Percentiles rank a stretch among this genome's conserved stretches.
Evolutionary conservation across 2,888 invertebrate genomes (phyloP).

Genomic region (Pristionchus exspectatus): DNA sequence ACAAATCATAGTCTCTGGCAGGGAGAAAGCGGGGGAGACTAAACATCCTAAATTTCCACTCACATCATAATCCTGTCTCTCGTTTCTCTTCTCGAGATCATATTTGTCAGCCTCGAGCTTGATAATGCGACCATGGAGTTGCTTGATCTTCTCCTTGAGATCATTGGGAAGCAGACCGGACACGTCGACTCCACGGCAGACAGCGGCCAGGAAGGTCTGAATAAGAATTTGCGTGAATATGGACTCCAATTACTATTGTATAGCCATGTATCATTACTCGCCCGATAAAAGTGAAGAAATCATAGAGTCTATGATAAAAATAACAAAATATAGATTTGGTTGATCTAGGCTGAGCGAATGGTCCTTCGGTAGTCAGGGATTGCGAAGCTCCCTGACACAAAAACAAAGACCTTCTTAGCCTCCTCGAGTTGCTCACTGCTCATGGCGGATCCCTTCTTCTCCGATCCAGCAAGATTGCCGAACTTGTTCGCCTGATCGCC

Average conservation of each 20-base stretch:
- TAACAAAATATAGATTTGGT: too few species aligned
- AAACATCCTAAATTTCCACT: too few species aligned
- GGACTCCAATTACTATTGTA: too few species aligned
- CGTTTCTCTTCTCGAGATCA: slow-evolving; percentile 78
- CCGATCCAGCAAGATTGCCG: slow-evolving; percentile 66
- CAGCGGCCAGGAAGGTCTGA: slow-evolving; percentile 71
- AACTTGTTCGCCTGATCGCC: slow-evolving; percentile 71
- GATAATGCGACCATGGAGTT: slow-evolving; percentile 75
- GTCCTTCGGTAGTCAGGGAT: too few species aligned
- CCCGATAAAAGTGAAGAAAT: too few species aligned
- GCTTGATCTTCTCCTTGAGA: slow-evolving; percentile 77
- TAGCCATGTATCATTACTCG: too few species aligned
- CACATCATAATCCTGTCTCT: slow-evolving; percentile 79
- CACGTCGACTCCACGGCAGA: slow-evolving; percentile 74
- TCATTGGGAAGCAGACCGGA: slow-evolving; percentile 77
- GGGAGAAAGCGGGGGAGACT: too few species aligned
- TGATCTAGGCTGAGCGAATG: too few species aligned
- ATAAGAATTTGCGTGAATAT: not conserved
- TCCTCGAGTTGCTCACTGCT: slow-evolving; percentile 74
- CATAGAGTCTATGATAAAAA: too few species aligned
- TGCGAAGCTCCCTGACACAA: too few species aligned
- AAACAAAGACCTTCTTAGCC: slow-evolving; percentile 67
- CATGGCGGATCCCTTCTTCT: slow-evolving; percentile 57
- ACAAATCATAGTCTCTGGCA: too few species aligned
- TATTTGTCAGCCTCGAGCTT: slow-evolving; percentile 78